phyloP scores from a whole-genome alignment of 2,113 vertebrate genomes.

The Microtus pennsylvanicus region DNA sequence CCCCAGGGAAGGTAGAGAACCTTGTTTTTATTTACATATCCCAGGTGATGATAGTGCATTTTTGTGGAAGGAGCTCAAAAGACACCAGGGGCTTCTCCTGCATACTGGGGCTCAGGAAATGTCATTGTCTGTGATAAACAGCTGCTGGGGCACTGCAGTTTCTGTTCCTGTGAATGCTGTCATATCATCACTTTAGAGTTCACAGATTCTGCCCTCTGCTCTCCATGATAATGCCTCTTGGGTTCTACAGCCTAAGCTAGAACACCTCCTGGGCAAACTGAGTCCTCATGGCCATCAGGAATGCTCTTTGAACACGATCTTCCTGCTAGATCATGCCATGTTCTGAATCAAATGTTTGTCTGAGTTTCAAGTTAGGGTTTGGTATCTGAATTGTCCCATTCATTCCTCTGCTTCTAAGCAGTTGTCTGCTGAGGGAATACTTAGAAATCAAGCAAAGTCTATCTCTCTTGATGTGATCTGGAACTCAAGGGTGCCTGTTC shows the following conservation, averaged over 20 bases:
- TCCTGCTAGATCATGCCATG: background rate
- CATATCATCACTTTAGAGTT: background rate
- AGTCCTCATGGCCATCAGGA: background rate
- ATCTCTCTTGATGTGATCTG: background rate
- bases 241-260: background rate
- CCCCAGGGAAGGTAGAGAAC: background rate
- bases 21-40: background rate
- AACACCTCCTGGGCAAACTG: background rate
- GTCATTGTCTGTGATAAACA: background rate
- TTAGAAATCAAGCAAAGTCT: background rate
- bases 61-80: background rate
- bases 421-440: background rate
- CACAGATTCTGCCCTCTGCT: background rate
- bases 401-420: background rate
- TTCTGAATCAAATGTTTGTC: background rate
- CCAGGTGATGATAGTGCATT: background rate
- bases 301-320: background rate
- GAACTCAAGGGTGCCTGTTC: background rate
- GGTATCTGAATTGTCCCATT: background rate
- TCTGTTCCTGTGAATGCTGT: background rate
- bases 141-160: background rate
- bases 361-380: background rate
- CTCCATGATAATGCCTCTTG: background rate
- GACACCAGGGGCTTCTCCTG: background rate
- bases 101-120: too few species aligned